Evolutionary conservation across 2,888 invertebrate genomes (phyloP).

Genomic region (Melanargia galathea): DNA sequence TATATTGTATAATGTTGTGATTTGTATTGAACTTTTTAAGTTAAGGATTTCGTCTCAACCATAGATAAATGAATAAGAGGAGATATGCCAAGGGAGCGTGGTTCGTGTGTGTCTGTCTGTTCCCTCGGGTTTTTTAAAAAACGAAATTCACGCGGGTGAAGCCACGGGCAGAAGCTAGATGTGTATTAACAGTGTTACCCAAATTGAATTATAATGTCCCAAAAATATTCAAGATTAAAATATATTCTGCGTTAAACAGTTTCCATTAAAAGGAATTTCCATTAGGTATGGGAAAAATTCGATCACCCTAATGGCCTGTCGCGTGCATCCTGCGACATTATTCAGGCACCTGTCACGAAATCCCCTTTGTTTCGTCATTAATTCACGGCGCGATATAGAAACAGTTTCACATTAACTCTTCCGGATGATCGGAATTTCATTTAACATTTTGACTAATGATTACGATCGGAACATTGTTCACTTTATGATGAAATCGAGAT

Average conservation of each 20-base stretch:
- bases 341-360: slow-evolving; percentile 23
- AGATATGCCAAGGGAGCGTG: too few species aligned
- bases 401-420: slow-evolving; percentile 16
- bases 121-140: too few species aligned
- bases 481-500: too few species aligned
- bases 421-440: not conserved
- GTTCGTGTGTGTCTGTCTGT: too few species aligned
- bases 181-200: not conserved
- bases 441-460: not conserved
- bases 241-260: not conserved
- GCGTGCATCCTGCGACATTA: slow-evolving; percentile 23
- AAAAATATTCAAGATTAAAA: not conserved
- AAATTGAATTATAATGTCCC: not conserved
- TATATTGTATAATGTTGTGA: too few species aligned
- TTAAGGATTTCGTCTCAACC: too few species aligned
- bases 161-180: too few species aligned
- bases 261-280: slow-evolving; percentile 21
- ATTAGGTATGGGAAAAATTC: slow-evolving; percentile 22
- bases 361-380: slow-evolving; percentile 19
- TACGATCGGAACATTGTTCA: not conserved
- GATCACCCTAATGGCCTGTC: slow-evolving; percentile 24
- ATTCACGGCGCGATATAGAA: slow-evolving; percentile 12
- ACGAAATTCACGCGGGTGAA: too few species aligned
- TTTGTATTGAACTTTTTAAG: too few species aligned
- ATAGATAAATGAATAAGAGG: too few species aligned